Conservation (phyloP, 2,113 vertebrate species). For the Toxostoma redivivum region DNA sequence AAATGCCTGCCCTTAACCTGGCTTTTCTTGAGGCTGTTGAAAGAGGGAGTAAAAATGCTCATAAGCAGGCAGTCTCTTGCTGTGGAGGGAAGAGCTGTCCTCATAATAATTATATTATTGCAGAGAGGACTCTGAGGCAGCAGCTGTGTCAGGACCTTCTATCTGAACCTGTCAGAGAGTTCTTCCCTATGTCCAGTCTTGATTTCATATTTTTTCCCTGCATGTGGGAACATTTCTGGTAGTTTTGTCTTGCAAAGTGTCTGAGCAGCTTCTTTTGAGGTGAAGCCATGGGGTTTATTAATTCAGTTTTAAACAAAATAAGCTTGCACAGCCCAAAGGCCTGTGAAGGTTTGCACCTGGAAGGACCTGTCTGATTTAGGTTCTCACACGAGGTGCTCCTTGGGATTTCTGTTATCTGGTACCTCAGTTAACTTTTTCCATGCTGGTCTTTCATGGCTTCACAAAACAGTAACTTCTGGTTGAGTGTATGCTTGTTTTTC, state of each 20-base stretch:
- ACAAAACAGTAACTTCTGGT: neutral
- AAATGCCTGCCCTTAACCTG: neutral
- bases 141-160: neutral
- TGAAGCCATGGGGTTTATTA: neutral
- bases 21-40: neutral
- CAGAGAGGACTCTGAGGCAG: neutral
- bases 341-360: neutral
- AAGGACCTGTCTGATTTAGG: neutral
- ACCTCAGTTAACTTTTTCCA: neutral
- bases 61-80: fast-evolving
- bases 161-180: neutral
- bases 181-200: neutral
- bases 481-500: neutral
- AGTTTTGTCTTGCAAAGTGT: neutral
- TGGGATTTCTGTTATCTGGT: neutral
- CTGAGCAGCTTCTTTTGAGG: neutral
- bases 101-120: too few species aligned
- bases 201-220: neutral
- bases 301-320: neutral
- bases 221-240: neutral
- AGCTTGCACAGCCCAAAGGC: neutral
- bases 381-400: fast-evolving
- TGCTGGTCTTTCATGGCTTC: neutral
- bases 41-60: neutral
- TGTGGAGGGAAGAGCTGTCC: neutral